Base-by-base conservation (phyloP, 1,140 invertebrate genomes). In the Drosophila bifasciata region DNA sequence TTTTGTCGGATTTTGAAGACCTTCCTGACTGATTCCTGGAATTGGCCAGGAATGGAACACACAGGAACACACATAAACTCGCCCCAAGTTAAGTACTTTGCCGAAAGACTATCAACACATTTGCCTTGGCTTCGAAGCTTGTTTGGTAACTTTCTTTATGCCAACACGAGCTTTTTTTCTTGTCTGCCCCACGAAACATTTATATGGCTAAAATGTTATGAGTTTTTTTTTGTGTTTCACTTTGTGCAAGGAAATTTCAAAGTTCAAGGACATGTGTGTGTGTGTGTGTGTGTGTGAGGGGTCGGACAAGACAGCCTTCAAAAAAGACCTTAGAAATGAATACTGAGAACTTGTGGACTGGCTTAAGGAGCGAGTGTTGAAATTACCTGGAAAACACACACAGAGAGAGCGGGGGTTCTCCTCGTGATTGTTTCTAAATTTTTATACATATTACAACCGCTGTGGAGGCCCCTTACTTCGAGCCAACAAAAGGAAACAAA, bases 201-300 rank as follows among this genome's bases (percentile, higher is more conserved):
- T 60, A 32, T 59, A 44, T 59, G 53, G 19, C 25, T 44, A 19
- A 16, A 62, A 62, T 62, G 17, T 36, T 57, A 60, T 23, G 67
- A 66, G 23, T 50, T 63, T 51, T 55, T 62, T 55, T 9, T 32
- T 3, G n/a, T 21, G 19, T 36, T 4, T 36, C 32, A 11, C n/a
- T 19, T 23, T 11, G 16, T 21, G 32, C n/a, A 25, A 41, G 19
- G 15, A 51, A 66, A 66, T 60, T 50, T 43, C 13, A 79, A 74
- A 66, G 70, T 79, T 80, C 70, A 79, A 61, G 76, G 76, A 41
- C 55, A 17, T 28, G 28, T 28, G 41, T 28, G 25, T 28, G 25
- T 44, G n/a, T 25, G 6, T 28, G 25, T 44, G n/a, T 13, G 39
- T 55, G 50, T 49, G 44, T 52, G 17, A 51, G 19, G 23, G 32